These are phyloP conservation scores for Blastobasis adustella DNA, from an alignment of 2,888 invertebrate species.

Conservation along the genomic window DNA sequence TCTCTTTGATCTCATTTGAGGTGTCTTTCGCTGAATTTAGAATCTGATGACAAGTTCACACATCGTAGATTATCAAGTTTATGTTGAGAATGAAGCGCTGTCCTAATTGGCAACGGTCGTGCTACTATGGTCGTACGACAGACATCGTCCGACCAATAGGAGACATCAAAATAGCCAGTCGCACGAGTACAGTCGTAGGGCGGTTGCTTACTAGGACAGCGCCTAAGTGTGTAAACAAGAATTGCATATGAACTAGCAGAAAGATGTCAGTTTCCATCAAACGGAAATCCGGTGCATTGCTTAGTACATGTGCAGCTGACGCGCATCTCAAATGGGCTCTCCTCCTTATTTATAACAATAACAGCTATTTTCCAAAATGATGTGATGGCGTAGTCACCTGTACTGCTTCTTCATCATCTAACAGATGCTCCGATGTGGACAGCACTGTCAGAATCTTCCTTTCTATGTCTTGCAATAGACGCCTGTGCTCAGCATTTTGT, in stretches of 20 bases:
- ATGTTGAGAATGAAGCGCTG: background rate
- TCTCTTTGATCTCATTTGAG: constrained; percentile 92
- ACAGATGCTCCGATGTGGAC: constrained; percentile 65
- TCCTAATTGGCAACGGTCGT: too few relatives aligned
- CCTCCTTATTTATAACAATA: too few relatives aligned
- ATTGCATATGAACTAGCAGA: too few relatives aligned
- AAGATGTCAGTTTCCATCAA: too few relatives aligned
- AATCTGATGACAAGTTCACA: constrained; percentile 60
- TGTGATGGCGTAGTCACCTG: constrained; percentile 43
- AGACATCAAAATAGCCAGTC: background rate
- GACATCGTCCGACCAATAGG: too few relatives aligned
- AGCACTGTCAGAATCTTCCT: constrained; percentile 85
- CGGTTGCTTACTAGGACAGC: too few relatives aligned
- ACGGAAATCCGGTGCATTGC: too few relatives aligned
- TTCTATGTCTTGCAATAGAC: constrained; percentile 90
- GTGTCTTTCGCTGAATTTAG: constrained; percentile 92
- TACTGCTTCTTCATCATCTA: constrained; percentile 95
- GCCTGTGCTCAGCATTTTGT: constrained; percentile 90
- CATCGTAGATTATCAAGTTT: background rate
- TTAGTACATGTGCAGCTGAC: too few relatives aligned
- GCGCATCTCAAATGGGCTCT: too few relatives aligned
- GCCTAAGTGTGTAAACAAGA: too few relatives aligned
- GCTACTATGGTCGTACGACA: too few relatives aligned
- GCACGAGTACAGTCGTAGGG: background rate
- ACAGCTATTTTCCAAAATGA: too few relatives aligned